phyloP scores from a whole-genome alignment of 2,888 invertebrate genomes.

The Tinea trinotella region DNA sequence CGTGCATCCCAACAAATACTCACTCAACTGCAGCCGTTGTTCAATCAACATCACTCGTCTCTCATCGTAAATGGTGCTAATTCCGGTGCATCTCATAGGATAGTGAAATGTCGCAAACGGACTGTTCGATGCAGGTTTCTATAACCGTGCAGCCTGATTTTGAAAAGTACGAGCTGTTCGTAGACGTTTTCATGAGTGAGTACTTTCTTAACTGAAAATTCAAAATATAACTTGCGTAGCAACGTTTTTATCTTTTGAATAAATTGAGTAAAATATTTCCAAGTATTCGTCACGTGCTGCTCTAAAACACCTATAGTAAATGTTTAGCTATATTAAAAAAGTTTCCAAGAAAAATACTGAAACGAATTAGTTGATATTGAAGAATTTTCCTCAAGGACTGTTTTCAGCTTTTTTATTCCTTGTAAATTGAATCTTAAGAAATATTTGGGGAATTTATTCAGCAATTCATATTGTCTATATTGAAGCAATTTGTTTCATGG shows the following conservation, averaged over 20 bases:
- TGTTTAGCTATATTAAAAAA: neutral
- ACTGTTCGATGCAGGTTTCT: slow-evolving; percentile 63
- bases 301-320: no score
- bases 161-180: slow-evolving; percentile 60
- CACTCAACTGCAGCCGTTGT: neutral
- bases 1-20: neutral
- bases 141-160: slow-evolving; percentile 59
- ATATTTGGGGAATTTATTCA: no score
- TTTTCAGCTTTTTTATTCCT: no score
- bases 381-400: neutral
- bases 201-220: slow-evolving; percentile 32
- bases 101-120: slow-evolving; percentile 60
- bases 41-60: no score
- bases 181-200: slow-evolving; percentile 72
- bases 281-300: no score
- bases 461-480: no score
- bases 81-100: neutral
- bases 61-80: neutral
- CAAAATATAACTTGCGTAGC: neutral
- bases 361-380: neutral
- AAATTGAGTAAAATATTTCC: no score
- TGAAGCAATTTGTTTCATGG: no score
- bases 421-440: no score
- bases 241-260: no score
- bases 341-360: neutral